These are phyloP conservation scores for Myotis vivesi DNA, from an alignment of 2,797 vertebrate species.

Conservation along the genomic window DNA sequence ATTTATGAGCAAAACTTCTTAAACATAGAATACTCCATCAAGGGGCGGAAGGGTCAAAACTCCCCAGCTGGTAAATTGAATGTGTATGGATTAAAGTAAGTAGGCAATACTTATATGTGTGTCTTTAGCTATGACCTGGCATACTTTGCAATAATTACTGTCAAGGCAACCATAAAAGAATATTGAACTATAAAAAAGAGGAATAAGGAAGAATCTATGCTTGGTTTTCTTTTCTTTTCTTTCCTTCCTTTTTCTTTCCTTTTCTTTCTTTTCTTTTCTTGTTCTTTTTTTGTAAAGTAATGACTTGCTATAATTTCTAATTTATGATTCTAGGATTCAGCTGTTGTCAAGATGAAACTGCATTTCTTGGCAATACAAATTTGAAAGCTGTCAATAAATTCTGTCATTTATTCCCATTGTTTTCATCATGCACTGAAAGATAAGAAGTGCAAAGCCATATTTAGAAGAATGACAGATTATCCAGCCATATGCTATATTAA, in stretches of 20 bases:
- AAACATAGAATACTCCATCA: not conserved
- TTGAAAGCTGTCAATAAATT: slow-evolving; percentile 14
- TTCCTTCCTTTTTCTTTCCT: not conserved
- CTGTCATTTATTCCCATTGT: not conserved
- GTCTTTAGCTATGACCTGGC: not conserved
- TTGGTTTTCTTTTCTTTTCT: not conserved
- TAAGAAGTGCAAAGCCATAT: not conserved
- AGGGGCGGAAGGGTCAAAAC: not conserved
- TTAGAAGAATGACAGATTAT: not conserved
- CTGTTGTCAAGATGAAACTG: slow-evolving; percentile 2
- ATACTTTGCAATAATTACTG: slow-evolving; percentile 10
- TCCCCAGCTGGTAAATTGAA: not conserved
- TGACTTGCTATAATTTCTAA: not conserved
- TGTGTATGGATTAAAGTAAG: not conserved
- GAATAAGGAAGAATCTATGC: not conserved
- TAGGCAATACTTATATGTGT: not conserved
- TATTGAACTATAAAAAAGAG: not conserved
- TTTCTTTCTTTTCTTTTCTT: not conserved
- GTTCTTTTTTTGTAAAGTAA: not conserved
- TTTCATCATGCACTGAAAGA: not conserved
- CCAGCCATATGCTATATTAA: not conserved
- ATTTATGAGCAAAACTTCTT: not conserved
- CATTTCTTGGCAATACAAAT: not conserved
- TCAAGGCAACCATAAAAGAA: not conserved
- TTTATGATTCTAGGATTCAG: slow-evolving; percentile 14